Base-by-base conservation (phyloP, 2,797 vertebrate species). In the Florisuga fusca region DNA sequence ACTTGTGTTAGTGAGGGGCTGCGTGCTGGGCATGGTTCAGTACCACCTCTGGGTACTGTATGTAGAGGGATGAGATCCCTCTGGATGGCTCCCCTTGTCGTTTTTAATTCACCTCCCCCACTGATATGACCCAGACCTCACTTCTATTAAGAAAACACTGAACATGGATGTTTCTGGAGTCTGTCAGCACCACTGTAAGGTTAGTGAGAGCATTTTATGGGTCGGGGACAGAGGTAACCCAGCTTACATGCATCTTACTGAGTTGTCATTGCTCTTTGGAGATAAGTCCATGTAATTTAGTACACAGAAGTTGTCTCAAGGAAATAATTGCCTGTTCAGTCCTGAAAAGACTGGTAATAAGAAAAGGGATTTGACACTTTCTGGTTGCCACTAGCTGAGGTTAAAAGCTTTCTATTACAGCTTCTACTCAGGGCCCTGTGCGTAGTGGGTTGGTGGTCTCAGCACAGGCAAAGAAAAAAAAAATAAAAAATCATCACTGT, bases 161-260 rank as follows among this genome's bases (percentile, higher is more conserved):
- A 53, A 36, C 64, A 12, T 20, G 46, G 71, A 77, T 97, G 89
- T 96, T 93, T 96, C 83, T 94, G 93, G 94, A 93, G 89, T 68
- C 94, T 96, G 85, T 96, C 89, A 88, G 54, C 94, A 93, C 64
- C 71, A 38, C 50, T 38, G 21, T 14, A 3, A 75, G 63, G 85
- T 91, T 94, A 95, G 63, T 80, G 91, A 91, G 87, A 91, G 61
- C 53, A 33, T 71, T 90, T 29, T 76, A 57, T 38, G 85, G 74
- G 79, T 50, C 3, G 33, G 50, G 5, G 4, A 64, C 66, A 80
- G 85, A 90, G 58, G 89, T 87, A 95, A 79, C 43, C 51, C 67
- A 90, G 54, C 41, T 89, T 59, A 63, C 54, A 89, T 19, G 8
- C 36, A 91, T 43, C 20, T 90, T 78, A 68, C 31, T 41, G 51